These are phyloP conservation scores for Dysidea cf. avara DNA, from an alignment of 37 sponge, comb jelly and placozoan species.

Conservation along the genomic window DNA sequence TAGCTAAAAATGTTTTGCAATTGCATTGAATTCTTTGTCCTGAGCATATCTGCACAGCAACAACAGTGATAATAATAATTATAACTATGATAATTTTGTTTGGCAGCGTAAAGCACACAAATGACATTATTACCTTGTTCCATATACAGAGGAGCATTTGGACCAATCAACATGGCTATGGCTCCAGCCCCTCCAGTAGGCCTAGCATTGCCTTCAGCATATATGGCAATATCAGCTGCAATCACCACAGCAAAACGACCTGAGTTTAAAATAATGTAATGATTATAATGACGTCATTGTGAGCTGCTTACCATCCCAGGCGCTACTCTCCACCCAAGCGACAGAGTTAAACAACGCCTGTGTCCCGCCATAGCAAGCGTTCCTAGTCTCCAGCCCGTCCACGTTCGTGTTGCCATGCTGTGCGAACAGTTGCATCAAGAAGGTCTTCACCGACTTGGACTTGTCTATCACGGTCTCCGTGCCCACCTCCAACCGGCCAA, in stretches of 20 bases:
- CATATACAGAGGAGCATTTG: conserved; percentile 89
- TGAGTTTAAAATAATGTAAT: conserved; percentile 35
- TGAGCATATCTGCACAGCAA: too few relatives aligned
- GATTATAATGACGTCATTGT: too few relatives aligned
- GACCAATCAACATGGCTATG: conserved; percentile 97
- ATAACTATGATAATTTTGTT: too few relatives aligned
- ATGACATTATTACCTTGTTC: conserved; percentile 79
- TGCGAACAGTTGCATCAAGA: conserved; percentile 95
- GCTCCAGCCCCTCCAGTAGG: conserved; percentile 99
- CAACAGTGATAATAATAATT: too few relatives aligned
- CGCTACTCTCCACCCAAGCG: conserved; percentile 96
- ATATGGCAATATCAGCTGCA: conserved; percentile 96
- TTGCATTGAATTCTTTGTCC: too few relatives aligned
- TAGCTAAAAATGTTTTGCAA: too few relatives aligned
- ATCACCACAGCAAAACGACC: conserved; percentile 97
- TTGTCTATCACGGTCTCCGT: conserved; percentile 99
- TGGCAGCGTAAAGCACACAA: too few relatives aligned
- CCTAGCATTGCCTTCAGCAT: conserved; percentile 92
- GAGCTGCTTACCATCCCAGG: conserved; percentile 96
- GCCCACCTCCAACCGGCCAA: conserved; percentile 95
- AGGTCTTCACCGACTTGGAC: conserved; percentile 93
- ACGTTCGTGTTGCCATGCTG: conserved; percentile 81
- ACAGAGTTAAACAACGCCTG: conserved; percentile 95
- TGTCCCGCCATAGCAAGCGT: conserved; percentile 98
- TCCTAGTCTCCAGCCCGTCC: conserved; percentile 97